A percentile compares a stretch with the other conserved stretches of the same genome.
Evolutionary conservation across 2,113 vertebrate species (phyloP).

Genomic region (Heterotis niloticus): DNA sequence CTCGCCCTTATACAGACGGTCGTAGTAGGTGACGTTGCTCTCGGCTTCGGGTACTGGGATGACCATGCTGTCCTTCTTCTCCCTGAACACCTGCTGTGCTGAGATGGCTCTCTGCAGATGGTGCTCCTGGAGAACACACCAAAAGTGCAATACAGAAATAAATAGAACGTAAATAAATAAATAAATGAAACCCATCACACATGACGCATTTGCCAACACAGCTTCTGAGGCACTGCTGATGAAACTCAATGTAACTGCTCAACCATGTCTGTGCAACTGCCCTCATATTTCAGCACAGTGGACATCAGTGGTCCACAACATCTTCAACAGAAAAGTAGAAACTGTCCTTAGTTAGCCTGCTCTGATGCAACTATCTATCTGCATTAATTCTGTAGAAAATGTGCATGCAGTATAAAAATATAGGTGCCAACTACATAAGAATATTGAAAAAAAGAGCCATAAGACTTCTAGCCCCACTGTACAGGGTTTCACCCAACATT

Average conservation of each 20-base stretch:
- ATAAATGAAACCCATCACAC: not conserved
- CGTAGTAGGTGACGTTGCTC: conserved; percentile 88
- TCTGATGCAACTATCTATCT: not conserved
- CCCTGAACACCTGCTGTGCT: conserved; percentile 88
- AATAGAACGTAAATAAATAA: too few species aligned
- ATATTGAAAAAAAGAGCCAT: too few species aligned
- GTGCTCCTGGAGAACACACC: conserved; percentile 73
- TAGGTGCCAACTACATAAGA: too few species aligned
- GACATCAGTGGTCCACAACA: not conserved
- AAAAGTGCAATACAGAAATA: not conserved
- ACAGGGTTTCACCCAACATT: too few species aligned
- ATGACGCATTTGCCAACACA: not conserved
- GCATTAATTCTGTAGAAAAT: too few species aligned
- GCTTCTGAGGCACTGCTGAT: not conserved
- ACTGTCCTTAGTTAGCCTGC: not conserved
- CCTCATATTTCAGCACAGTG: not conserved
- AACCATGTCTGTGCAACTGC: not conserved
- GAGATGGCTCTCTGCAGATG: conserved; percentile 92
- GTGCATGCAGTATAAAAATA: too few species aligned
- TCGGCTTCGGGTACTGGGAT: conserved; percentile 89
- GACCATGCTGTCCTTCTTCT: conserved; percentile 93
- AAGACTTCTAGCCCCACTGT: too few species aligned
- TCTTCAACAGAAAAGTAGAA: not conserved
- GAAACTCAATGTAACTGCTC: conserved; percentile 9
- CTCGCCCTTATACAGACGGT: conserved; percentile 86